Evolutionary conservation across 2,888 invertebrate genomes (phyloP).

Genomic region (Dryomyza anilis): DNA sequence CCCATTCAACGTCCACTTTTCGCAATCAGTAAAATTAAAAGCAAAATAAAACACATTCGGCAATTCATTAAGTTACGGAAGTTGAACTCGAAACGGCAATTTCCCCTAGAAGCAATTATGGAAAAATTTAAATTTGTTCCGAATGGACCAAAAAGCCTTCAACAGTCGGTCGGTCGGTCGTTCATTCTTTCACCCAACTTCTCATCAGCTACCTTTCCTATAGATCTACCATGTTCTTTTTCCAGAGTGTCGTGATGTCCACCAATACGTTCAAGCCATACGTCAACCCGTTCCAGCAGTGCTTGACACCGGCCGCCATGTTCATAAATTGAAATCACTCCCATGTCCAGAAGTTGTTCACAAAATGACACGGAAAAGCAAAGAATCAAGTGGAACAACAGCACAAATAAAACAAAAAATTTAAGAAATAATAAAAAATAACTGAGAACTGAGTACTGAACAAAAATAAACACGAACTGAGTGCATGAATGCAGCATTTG

Average conservation of each 20-base stretch:
- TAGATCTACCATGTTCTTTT: slow-evolving; percentile 39
- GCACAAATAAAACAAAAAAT: too few species aligned
- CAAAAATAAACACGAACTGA: slow-evolving; percentile 18
- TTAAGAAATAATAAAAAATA: slow-evolving; percentile 20
- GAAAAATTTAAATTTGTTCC: slow-evolving; percentile 58
- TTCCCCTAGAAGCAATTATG: slow-evolving; percentile 62
- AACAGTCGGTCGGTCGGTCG: slow-evolving; percentile 24
- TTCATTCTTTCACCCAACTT: not conserved
- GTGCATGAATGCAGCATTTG: slow-evolving; percentile 54
- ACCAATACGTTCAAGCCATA: slow-evolving; percentile 30
- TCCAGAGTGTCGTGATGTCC: slow-evolving; percentile 29
- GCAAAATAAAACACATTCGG: slow-evolving; percentile 56
- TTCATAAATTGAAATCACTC: slow-evolving; percentile 60
- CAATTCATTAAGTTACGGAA: slow-evolving; percentile 63
- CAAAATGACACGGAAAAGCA: slow-evolving; percentile 29
- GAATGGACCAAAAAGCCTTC: slow-evolving; percentile 30
- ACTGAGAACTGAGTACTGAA: too few species aligned
- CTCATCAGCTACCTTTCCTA: not conserved
- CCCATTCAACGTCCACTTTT: too few species aligned
- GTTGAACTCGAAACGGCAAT: slow-evolving; percentile 63
- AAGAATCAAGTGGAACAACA: slow-evolving; percentile 11
- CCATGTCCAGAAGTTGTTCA: slow-evolving; percentile 47
- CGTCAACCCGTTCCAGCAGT: slow-evolving; percentile 36
- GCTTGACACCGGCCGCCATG: slow-evolving; percentile 47
- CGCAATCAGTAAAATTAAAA: slow-evolving; percentile 5